Base-by-base conservation (phyloP, 35 echinoderm and acorn worm genomes). In the Amphiura filiformis region DNA sequence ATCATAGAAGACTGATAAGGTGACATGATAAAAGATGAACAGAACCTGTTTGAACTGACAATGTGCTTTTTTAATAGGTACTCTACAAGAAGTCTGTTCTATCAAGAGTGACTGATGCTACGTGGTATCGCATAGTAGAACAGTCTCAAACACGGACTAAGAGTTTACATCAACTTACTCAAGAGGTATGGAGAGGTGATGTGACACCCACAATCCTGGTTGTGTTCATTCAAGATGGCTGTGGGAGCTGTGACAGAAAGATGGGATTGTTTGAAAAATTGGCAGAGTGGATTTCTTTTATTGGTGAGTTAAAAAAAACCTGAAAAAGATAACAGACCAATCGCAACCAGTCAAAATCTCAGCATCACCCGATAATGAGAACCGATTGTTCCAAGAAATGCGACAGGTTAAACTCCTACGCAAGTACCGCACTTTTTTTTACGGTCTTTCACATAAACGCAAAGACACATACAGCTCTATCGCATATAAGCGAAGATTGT, bases 221-320 rank as follows among this genome's bases (percentile, higher is more conserved):
- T 26, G 78, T 88, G 32, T 96, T 96, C 75, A 87, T 96, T 44
- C 90, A 92, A 64, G 87, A 75, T 37, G 57, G 80, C 32, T 96
- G 94, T 65, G 81, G 90, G n/a, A 96, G 84, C 76, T 96, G 94
- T 82, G 42, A 65, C 3, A 78, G 87, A 34, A 92, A 96, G 37
- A 88, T 86, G 65, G 35, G 13, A 23, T 57, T 92, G 34, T 95
- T 96, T 92, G 90, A 82, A 70, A 89, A 35, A 37, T 41, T 96
- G 57, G 77, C 82, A 26, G 78, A 86, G 44, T 81, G 81, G 39
- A 64, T 92, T 33, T 65, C 86, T 31, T 89, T 86, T 35, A 78
- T 92, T 47, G 90, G 94, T 96, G 36, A 85, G 84, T 84, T 5
- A n/a, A n/a, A n/a, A n/a, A n/a, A n/a, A n/a, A n/a, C n/a, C n/a